Base-by-base conservation (phyloP, 2,888 invertebrate genomes). In the Spodoptera littoralis region DNA sequence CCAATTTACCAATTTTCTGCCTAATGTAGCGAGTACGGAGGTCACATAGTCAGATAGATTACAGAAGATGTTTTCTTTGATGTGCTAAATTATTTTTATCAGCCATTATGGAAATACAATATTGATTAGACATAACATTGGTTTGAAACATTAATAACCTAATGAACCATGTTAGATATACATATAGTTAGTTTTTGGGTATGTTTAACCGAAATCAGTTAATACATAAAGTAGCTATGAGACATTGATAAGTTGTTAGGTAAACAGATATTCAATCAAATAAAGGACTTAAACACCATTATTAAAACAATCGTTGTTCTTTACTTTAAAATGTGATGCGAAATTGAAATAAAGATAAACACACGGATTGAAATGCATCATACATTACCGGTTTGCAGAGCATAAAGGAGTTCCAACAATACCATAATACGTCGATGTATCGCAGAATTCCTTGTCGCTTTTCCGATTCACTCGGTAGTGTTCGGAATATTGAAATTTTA, bases 401-500 rank as follows among this genome's bases (percentile, higher is more conserved):
- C 52, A 48, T 52, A 57, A 62, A 53, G 41, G 48, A 64, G 69
- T 43, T 53, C 8, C 48, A 48, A 65, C 54, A 57, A 69, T 53
- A 60, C 52, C 54, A 43, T 58, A 57, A 58, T 56, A 71, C 67
- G 66, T 72, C 54, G 24, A 41, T 51, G 60, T 60, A 54, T 56
- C 27, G 24, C 6, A 11, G 74, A 57, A 75, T 65, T 72, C 69
- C 75, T 74, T 66, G 75, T 70, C 63, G 63, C 50, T 56, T 61
- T 73, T 80, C 68, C 73, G 69, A 73, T 56, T 12, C 65, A 66
- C 69, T 70, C 72, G 58, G 72, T 76, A 74, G 77, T 68, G 73
- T 71, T 54, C 53, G 55, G 64, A 60, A 79, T 81, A 79, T 79
- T 79, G 79, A 79, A 81, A 81, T 79, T 72, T 69, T 65, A 81